Base-by-base conservation (phyloP, 1,140 invertebrate species). In the Conus ventricosus region DNA sequence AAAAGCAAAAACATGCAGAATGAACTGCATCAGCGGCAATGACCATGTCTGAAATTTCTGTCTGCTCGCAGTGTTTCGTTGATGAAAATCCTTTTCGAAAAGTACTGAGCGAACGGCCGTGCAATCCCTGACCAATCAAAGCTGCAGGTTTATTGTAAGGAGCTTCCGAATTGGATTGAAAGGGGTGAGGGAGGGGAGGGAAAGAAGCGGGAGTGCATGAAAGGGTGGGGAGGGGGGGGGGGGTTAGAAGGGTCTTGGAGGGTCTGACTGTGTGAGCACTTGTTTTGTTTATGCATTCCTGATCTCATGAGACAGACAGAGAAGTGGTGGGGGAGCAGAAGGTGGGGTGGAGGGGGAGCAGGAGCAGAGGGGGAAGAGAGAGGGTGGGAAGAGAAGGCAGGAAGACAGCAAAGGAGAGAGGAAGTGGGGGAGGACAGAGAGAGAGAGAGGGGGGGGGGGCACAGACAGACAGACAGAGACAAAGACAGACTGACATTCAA, bases 361-460 rank as follows among this genome's bases (percentile, higher is more conserved):
- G 11, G 17, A 63, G 60, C 60, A 39, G 39, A 39, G 39, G 39
- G 39, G 0, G 39, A 39, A 80, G 78, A 80, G 78, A 5, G 5
- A 80, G 78, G 23, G 78, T 13, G 78, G 23, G 78, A 80, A 23
- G 23, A 27, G 25, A 27, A 85, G 54, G 25, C 53, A 85, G 84
- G 25, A 55, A 85, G 60, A 85, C 67, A 67, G 84, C 57, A 55
- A 67, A 55, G 67, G 84, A 85, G 84, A 85, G 84, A 67, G 84
- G 63, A 25, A 85, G 60, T 15, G 84, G 17, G 17, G 60, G 17
- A 20, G 17, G 60, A 63, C 11, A 63, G 60, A 63, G 10, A 63
- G 60, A 63, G 60, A 85, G 84, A 85, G 63, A 0, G 84, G 63
- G 8, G 84, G 25, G 27, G 63, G 84, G 63, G 27, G 25, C 53